Conservation (phyloP, 2,888 invertebrate species). For the Schizaphis graminum region DNA sequence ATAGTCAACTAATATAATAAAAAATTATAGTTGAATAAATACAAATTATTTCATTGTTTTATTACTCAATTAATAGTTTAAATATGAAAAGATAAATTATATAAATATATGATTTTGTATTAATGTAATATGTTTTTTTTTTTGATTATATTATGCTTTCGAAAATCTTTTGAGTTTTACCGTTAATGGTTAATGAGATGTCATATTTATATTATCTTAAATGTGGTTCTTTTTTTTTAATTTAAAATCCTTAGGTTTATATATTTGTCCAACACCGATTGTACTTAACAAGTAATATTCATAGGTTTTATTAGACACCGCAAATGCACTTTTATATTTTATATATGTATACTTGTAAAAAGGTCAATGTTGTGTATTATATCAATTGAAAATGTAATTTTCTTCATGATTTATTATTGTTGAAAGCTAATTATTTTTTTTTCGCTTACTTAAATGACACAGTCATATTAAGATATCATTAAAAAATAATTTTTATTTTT, state of each 20-base stretch:
- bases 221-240: neutral
- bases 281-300: neutral
- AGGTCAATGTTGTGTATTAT: neutral
- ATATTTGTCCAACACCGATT: neutral
- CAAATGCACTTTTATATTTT: neutral
- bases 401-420: neutral
- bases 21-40: neutral
- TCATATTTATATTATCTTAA: neutral
- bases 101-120: neutral
- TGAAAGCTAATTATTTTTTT: constrained; percentile 17
- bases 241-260: neutral
- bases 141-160: neutral
- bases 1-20: too few species aligned
- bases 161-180: neutral
- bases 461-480: neutral
- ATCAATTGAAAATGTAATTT: constrained; percentile 18
- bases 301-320: neutral
- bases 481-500: constrained; percentile 1
- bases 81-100: neutral
- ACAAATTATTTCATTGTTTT: neutral
- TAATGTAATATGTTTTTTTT: neutral
- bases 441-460: neutral
- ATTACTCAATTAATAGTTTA: neutral
- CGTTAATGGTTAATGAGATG: neutral
- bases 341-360: neutral